Conservation (phyloP, 2,888 invertebrate species). For the Thereva unica region DNA sequence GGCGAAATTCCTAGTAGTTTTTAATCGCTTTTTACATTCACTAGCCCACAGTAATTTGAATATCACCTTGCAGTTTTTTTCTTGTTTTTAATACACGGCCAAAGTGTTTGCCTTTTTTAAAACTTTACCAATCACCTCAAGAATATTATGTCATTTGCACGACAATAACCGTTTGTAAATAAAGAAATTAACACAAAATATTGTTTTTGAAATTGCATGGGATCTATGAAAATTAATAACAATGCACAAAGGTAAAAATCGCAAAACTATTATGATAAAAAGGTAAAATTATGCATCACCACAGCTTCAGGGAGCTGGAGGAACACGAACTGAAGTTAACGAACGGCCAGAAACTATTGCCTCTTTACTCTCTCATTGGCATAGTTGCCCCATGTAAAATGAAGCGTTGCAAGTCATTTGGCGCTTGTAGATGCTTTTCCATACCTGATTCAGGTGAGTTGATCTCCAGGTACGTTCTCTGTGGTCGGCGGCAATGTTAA, state of each 20-base stretch:
- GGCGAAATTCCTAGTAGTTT: too few species aligned
- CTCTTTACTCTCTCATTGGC: slow-evolving; percentile 4
- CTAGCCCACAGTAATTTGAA: too few species aligned
- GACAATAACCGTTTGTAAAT: too few species aligned
- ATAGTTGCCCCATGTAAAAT: slow-evolving; percentile 1
- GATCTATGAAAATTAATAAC: too few species aligned
- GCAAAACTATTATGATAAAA: neutral
- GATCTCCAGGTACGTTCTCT: slow-evolving; percentile 5
- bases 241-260: neutral
- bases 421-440: slow-evolving; percentile 14
- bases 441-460: slow-evolving; percentile 18
- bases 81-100: too few species aligned
- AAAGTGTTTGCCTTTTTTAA: too few species aligned
- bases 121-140: too few species aligned
- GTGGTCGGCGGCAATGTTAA: slow-evolving; percentile 20
- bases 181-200: too few species aligned
- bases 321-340: slow-evolving; percentile 17
- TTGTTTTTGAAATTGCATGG: too few species aligned
- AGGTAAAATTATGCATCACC: slow-evolving; percentile 9
- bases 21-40: too few species aligned
- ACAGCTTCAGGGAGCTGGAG: slow-evolving; percentile 1
- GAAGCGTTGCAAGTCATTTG: slow-evolving; percentile 17
- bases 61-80: too few species aligned
- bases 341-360: slow-evolving; percentile 26
- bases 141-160: too few species aligned